These are phyloP conservation scores for Zaprionus africanus DNA, from an alignment of 1,140 invertebrate genomes.

Conservation along the genomic window DNA sequence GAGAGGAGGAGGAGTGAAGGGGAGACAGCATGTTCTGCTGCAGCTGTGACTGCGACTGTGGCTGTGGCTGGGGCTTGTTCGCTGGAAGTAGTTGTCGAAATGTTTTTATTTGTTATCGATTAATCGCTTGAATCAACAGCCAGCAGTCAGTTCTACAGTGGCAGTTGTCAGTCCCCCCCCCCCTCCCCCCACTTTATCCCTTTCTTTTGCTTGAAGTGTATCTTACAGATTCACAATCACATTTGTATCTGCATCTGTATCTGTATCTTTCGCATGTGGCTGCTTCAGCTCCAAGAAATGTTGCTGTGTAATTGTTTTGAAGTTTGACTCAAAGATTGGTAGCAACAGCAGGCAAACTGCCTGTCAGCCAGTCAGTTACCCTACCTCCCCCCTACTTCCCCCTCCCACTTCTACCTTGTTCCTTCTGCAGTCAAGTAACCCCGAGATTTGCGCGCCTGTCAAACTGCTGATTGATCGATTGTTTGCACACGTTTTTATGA, in stretches of 20 bases:
- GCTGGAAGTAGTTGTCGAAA: constrained; percentile 80
- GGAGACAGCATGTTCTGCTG: background rate
- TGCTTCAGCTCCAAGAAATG: constrained; percentile 57
- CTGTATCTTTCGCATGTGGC: constrained; percentile 45
- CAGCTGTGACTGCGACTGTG: constrained; percentile 3
- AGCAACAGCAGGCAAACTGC: constrained; percentile 71
- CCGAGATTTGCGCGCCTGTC: constrained; percentile 68
- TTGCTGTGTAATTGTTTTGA: constrained; percentile 84
- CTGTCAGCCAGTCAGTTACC: constrained; percentile 59
- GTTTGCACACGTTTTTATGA: constrained; percentile 83
- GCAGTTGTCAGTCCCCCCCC: constrained; percentile 48
- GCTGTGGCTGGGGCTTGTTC: constrained; percentile 51
- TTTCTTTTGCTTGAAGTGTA: constrained; percentile 16
- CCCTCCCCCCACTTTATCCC: background rate
- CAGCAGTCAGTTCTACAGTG: constrained; percentile 51
- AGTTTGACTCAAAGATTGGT: constrained; percentile 78
- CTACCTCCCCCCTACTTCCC: background rate
- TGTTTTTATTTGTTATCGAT: constrained; percentile 84
- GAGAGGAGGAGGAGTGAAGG: background rate
- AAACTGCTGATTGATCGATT: constrained; percentile 83
- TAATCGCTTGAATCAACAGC: constrained; percentile 81
- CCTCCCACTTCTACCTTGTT: background rate
- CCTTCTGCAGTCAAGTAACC: constrained; percentile 9
- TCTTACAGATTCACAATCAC: constrained; percentile 43
- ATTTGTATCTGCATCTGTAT: constrained; percentile 26